Evolutionary conservation across 2,888 invertebrate genomes (phyloP).

Genomic region (Caenorhabditis sulstoni): DNA sequence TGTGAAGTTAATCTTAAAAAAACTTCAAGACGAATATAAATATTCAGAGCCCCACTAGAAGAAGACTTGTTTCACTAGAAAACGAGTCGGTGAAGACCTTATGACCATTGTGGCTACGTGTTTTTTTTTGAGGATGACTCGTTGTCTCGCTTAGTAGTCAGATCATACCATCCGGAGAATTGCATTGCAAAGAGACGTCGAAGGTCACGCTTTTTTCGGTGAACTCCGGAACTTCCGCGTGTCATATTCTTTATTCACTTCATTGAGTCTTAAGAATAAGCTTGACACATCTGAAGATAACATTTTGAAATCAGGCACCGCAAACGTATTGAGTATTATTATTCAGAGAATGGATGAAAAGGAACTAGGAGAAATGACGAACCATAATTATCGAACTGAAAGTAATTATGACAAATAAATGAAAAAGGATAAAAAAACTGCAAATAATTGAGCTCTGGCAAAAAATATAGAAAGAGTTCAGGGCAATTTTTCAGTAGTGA

Average conservation of each 20-base stretch:
- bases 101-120: background rate
- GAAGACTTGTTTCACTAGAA: background rate
- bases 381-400: conserved; percentile 5
- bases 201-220: conserved; percentile 24
- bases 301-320: too few relatives aligned
- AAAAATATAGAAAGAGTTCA: conserved; percentile 46
- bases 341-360: background rate
- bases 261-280: conserved; percentile 52
- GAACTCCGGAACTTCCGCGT: conserved; percentile 6
- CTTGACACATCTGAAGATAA: conserved; percentile 46
- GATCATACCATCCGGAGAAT: conserved; percentile 14
- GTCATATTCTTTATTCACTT: conserved; percentile 29
- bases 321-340: conserved; percentile 35
- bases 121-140: background rate
- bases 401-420: conserved; percentile 28
- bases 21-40: too few relatives aligned
- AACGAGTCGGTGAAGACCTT: background rate
- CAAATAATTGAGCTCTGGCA: conserved; percentile 44
- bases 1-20: too few relatives aligned
- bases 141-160: conserved; percentile 25
- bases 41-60: too few relatives aligned
- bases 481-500: conserved; percentile 29
- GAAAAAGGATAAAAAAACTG: too few relatives aligned
- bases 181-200: conserved; percentile 12
- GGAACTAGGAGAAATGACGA: conserved; percentile 2